These are phyloP conservation scores for Mactra quadrangularis DNA, from an alignment of 1,140 invertebrate genomes.

Conservation along the genomic window DNA sequence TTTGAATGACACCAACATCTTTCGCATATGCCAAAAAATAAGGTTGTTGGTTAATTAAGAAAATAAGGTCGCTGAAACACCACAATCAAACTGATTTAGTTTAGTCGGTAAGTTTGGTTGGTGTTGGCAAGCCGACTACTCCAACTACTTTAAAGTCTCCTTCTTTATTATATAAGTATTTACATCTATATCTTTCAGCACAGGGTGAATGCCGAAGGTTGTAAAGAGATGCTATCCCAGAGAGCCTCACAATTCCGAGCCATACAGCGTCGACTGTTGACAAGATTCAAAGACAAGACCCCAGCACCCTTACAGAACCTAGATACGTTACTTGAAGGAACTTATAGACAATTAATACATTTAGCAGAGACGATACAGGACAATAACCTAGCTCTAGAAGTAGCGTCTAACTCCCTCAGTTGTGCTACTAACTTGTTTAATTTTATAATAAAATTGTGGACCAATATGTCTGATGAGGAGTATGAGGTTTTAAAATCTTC, in stretches of 20 bases:
- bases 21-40: too few species aligned
- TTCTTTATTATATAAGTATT: too few species aligned
- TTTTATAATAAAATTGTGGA: constrained; percentile 81
- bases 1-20: too few species aligned
- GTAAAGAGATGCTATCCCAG: constrained; percentile 86
- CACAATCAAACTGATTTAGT: too few species aligned
- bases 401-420: constrained; percentile 80
- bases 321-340: constrained; percentile 89
- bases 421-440: constrained; percentile 82
- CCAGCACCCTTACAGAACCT: constrained; percentile 89
- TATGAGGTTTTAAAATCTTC: constrained; percentile 77
- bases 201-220: constrained; percentile 74
- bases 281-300: constrained; percentile 91
- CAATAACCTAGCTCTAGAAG: constrained; percentile 77
- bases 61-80: too few species aligned
- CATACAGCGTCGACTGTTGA: constrained; percentile 89
- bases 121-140: too few species aligned
- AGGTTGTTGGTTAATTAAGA: too few species aligned
- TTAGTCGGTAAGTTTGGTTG: too few species aligned
- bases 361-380: constrained; percentile 81
- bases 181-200: constrained; percentile 62
- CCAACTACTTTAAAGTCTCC: too few species aligned
- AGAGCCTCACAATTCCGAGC: constrained; percentile 89
- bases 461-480: constrained; percentile 81
- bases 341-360: constrained; percentile 87